phyloP scores from a whole-genome alignment of 2,888 invertebrate genomes.

The Subacronicta megacephala region DNA sequence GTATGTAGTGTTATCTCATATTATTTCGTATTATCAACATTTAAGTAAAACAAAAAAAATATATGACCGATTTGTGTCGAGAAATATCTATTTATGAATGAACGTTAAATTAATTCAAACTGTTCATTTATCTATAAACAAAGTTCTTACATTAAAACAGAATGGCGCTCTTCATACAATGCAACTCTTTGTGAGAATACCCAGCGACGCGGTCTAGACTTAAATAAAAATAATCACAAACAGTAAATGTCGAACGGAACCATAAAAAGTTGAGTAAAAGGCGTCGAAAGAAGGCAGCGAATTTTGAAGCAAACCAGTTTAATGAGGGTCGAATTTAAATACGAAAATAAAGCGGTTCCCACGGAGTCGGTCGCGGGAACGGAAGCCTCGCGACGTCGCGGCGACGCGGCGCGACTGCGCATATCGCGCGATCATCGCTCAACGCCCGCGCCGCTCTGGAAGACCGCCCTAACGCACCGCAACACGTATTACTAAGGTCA shows the following conservation, averaged over 20 bases:
- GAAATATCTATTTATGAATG: slow-evolving; percentile 28
- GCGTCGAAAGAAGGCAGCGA: slow-evolving; percentile 89
- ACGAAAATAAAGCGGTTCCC: slow-evolving; percentile 89
- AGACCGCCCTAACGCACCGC: slow-evolving; percentile 33
- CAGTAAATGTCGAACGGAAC: slow-evolving; percentile 89
- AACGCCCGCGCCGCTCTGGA: slow-evolving; percentile 62
- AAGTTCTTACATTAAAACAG: slow-evolving; percentile 70
- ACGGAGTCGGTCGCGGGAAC: slow-evolving; percentile 88
- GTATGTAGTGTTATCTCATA: slow-evolving; percentile 61
- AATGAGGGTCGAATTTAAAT: slow-evolving; percentile 90
- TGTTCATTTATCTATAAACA: slow-evolving; percentile 51
- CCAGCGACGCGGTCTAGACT: slow-evolving; percentile 78
- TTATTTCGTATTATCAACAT: slow-evolving; percentile 52
- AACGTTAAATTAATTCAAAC: slow-evolving; percentile 43
- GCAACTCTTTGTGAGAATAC: slow-evolving; percentile 73
- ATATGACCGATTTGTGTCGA: slow-evolving; percentile 42
- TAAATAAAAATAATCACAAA: slow-evolving; percentile 77
- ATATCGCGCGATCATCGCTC: slow-evolving; percentile 64
- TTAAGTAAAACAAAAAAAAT: slow-evolving; percentile 53
- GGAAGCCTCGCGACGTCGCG: slow-evolving; percentile 84
- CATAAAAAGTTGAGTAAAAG: slow-evolving; percentile 89
- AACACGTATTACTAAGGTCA: slow-evolving; percentile 27
- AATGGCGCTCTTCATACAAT: slow-evolving; percentile 71
- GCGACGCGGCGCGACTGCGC: slow-evolving; percentile 63
- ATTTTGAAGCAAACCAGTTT: slow-evolving; percentile 89